These are phyloP conservation scores for Benthochromis sp. DNA, from an alignment of 2,113 vertebrate species.

Conservation along the genomic window DNA sequence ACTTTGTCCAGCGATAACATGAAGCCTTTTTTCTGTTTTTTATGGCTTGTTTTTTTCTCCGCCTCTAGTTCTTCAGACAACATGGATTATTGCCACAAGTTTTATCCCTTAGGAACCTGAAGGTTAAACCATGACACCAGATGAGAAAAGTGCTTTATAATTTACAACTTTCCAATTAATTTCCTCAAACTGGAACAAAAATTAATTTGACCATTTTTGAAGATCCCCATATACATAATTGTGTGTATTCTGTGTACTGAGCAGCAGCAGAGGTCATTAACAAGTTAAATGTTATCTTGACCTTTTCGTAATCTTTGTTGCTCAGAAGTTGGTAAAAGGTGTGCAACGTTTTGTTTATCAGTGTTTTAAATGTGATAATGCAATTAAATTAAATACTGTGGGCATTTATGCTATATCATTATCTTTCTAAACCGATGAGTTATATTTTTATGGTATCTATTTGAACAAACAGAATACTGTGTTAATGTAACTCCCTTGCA, in stretches of 20 bases:
- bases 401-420: neutral
- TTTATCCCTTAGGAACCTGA: neutral
- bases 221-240: neutral
- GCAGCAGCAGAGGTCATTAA: neutral
- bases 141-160: neutral
- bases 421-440: rapidly evolving
- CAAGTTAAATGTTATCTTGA: neutral
- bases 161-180: neutral
- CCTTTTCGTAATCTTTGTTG: neutral
- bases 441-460: neutral
- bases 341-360: neutral
- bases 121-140: neutral
- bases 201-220: neutral
- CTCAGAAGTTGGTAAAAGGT: neutral
- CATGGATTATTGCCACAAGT: neutral
- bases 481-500: neutral
- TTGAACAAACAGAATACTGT: neutral
- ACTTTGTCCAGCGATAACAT: neutral
- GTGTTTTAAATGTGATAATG: neutral
- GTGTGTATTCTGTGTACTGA: neutral
- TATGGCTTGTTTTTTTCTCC: neutral
- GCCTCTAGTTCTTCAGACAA: neutral
- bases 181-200: neutral
- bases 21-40: neutral
- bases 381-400: rapidly evolving